Base-by-base conservation (phyloP, 2,113 vertebrate species). In the Pseudonaja textilis region DNA sequence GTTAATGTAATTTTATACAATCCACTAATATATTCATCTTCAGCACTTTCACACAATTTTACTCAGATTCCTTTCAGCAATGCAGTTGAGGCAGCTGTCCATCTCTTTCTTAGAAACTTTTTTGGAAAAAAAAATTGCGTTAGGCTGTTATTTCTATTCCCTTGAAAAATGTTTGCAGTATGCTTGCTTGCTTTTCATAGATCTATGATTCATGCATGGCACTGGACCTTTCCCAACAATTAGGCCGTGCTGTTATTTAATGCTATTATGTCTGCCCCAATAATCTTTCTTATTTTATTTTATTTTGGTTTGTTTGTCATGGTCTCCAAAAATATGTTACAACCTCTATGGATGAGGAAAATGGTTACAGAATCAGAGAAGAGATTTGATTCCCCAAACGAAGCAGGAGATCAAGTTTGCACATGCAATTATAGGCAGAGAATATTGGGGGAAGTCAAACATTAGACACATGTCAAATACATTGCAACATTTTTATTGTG, bases 21-120 rank as follows among this genome's bases (percentile, higher is more conserved):
- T 39, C 74, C 34, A 42, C 18, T 93, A 59, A 85, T 52, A 94
- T 95, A 50, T 93, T 18, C 22, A 52, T 81, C 86, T 55, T 91
- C 87, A 10, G 14, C 42, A 26, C 7, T 14, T 11, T 69, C 1
- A 14, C 29, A 25, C 89, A 94, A 94, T 56, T 29, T 1, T 18
- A 52, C 20, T 45, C 50, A 54, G 59, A 22, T 74, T 88, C 93
- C 92, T 92, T 47, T 94, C 93, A 42, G 57, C 1, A 3, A 91
- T 94, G 34, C 18, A 94, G 91, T 94, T 3, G 54, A 0, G 50
- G 2, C 81, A 93, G 20, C 52, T 90, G 12, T 88, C 29, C 1
- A 0, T 92, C 18, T 25, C 16, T 90, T 91, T 45, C 34, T 18
- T 57, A 1, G 1, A 57, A 45, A 18, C 11, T 5, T n/a, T 16